Evolutionary conservation across 1,140 invertebrate genomes (phyloP).

Genomic region (Aphidius gifuensis): DNA sequence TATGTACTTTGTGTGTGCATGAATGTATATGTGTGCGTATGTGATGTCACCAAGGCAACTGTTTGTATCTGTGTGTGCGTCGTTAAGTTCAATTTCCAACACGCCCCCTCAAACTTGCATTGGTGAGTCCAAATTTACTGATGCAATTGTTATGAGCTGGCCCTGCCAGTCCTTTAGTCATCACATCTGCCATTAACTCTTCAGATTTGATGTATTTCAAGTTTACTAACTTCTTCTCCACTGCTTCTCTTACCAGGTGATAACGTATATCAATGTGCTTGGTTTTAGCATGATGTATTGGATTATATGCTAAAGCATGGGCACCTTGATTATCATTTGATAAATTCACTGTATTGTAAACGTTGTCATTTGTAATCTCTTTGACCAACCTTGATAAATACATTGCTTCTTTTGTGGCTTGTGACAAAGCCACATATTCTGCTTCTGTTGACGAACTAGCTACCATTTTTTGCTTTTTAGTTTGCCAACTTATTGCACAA

Average conservation of each 20-base stretch:
- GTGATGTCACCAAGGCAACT: too few species aligned
- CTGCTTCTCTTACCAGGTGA: conserved; percentile 31
- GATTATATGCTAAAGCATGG: conserved; percentile 39
- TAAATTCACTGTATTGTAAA: conserved; percentile 20
- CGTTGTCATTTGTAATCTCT: conserved; percentile 19
- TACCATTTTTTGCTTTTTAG: conserved; percentile 53
- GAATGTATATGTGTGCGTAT: too few species aligned
- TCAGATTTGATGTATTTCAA: conserved; percentile 22
- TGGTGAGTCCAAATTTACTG: neutral
- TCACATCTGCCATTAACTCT: conserved; percentile 22
- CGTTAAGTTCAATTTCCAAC: too few species aligned
- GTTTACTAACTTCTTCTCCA: conserved; percentile 9
- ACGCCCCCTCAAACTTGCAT: too few species aligned
- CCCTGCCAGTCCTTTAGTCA: conserved; percentile 21
- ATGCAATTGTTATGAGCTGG: conserved; percentile 6
- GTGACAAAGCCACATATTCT: conserved; percentile 46
- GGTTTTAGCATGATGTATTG: conserved; percentile 37
- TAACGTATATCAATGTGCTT: conserved; percentile 49
- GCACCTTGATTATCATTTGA: conserved; percentile 45
- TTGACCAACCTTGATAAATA: conserved; percentile 27
- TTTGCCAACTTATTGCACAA: conserved; percentile 53
- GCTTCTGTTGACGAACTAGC: conserved; percentile 53
- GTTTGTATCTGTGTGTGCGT: too few species aligned
- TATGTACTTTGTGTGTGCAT: too few species aligned
- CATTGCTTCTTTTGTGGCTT: conserved; percentile 38